These are phyloP conservation scores for Alloscopus bannaensis DNA, from an alignment of 2,888 invertebrate species.

Conservation along the genomic window DNA sequence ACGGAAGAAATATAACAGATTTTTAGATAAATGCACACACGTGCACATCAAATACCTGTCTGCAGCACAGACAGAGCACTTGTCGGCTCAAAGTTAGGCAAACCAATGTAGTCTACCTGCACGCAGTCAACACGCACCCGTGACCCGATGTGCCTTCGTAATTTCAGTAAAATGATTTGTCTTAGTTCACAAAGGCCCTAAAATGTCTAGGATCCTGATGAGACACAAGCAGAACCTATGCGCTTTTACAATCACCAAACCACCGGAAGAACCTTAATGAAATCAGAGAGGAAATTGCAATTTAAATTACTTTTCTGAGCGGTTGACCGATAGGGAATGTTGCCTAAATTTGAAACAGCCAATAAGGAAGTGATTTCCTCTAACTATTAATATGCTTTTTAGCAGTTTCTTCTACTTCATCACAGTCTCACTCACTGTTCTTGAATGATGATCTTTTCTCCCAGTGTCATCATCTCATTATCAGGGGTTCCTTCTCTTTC, in stretches of 20 bases:
- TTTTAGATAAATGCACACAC: not conserved
- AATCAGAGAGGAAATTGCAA: slow-evolving; percentile 37
- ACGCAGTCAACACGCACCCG: too few relatives aligned
- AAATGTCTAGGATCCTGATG: too few relatives aligned
- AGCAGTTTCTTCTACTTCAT: too few relatives aligned
- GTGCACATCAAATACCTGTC: too few relatives aligned
- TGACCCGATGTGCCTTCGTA: too few relatives aligned
- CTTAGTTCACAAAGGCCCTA: too few relatives aligned
- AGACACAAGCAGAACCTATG: too few relatives aligned
- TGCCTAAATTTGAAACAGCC: slow-evolving; percentile 44
- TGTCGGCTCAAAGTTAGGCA: too few relatives aligned
- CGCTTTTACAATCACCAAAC: too few relatives aligned
- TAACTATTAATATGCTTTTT: not conserved
- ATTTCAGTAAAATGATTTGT: too few relatives aligned
- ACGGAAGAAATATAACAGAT: not conserved
- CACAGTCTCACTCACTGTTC: not conserved
- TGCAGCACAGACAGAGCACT: slow-evolving; percentile 2
- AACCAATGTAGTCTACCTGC: too few relatives aligned
- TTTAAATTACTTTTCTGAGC: slow-evolving; percentile 30
- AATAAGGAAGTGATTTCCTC: slow-evolving; percentile 52
- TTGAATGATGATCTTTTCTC: slow-evolving; percentile 19
- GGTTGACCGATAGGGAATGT: slow-evolving; percentile 9
- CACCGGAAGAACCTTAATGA: not conserved
- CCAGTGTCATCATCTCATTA: slow-evolving; percentile 43
- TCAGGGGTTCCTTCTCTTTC: slow-evolving; percentile 31